Percentiles rank a stretch among this genome's conserved stretches.
Conservation (phyloP, 2,797 vertebrate genomes). For the Natrix natrix region DNA sequence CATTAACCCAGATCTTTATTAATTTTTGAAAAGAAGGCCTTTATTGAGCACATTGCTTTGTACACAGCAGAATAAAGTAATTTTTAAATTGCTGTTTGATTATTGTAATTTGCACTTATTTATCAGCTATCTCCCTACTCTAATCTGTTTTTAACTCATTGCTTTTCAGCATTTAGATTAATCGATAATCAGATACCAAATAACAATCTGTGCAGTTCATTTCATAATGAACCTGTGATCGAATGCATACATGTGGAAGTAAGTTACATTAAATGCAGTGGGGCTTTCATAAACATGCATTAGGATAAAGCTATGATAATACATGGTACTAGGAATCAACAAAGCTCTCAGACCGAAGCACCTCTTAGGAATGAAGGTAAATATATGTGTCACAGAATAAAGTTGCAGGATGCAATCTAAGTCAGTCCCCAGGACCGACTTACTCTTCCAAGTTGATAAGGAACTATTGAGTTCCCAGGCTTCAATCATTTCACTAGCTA, state of each 20-base stretch:
- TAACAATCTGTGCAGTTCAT: background rate
- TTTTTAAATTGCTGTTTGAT: background rate
- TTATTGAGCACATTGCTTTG: background rate
- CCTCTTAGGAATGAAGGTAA: background rate
- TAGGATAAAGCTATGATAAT: background rate
- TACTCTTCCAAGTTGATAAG: background rate
- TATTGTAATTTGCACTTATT: background rate
- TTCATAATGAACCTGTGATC: background rate
- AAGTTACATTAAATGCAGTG: background rate
- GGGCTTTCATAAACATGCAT: background rate
- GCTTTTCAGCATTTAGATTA: background rate
- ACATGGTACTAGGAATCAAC: background rate
- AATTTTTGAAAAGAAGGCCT: conserved; percentile 14
- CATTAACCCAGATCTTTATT: conserved; percentile 10
- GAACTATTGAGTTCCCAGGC: background rate
- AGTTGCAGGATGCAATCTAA: background rate
- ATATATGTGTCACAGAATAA: background rate
- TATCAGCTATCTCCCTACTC: background rate
- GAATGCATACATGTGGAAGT: background rate
- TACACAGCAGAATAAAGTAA: background rate
- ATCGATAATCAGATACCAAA: background rate
- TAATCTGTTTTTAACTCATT: background rate
- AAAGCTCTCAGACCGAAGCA: background rate
- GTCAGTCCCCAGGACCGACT: background rate
- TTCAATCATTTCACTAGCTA: background rate